phyloP scores from a whole-genome alignment of 2,888 invertebrate genomes.

The Panopea generosa region DNA sequence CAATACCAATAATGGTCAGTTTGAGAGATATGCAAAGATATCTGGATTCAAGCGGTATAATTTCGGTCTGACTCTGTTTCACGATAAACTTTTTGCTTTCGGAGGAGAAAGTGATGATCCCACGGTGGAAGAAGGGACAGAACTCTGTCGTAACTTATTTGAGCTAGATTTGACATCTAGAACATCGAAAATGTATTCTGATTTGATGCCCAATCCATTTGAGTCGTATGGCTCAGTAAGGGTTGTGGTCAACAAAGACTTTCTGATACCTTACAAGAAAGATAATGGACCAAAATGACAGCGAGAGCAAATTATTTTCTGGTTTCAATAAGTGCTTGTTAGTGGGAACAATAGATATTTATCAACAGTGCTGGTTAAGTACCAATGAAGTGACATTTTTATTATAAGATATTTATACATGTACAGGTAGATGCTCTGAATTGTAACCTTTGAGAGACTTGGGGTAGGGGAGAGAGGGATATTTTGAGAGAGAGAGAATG shows the following conservation, averaged over 20 bases:
- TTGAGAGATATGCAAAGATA: slow-evolving; percentile 58
- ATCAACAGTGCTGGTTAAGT: no score
- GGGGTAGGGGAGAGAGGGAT: no score
- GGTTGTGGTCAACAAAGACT: slow-evolving; percentile 59
- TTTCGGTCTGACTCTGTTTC: slow-evolving; percentile 64
- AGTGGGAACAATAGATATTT: no score
- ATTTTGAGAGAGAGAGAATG: no score
- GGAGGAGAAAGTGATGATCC: slow-evolving; percentile 67
- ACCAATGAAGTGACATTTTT: no score
- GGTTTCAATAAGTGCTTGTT: no score
- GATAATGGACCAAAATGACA: slow-evolving; percentile 36
- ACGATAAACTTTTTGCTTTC: slow-evolving; percentile 60
- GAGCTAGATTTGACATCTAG: slow-evolving; percentile 39
- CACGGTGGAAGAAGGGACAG: slow-evolving; percentile 66
- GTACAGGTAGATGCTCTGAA: no score
- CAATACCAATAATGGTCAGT: slow-evolving; percentile 46
- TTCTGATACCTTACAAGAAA: slow-evolving; percentile 55
- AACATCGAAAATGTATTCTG: slow-evolving; percentile 51
- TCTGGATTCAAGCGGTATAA: slow-evolving; percentile 66
- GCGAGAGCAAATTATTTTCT: no score
- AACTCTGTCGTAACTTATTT: slow-evolving; percentile 59
- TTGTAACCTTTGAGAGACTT: no score
- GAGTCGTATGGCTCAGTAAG: slow-evolving; percentile 63
- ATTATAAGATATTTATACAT: no score
- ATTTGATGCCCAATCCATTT: slow-evolving; percentile 64